Percentiles rank a stretch among this genome's conserved stretches.
These are phyloP conservation scores for Popillia japonica DNA, from an alignment of 1,140 invertebrate species.

Conservation along the genomic window DNA sequence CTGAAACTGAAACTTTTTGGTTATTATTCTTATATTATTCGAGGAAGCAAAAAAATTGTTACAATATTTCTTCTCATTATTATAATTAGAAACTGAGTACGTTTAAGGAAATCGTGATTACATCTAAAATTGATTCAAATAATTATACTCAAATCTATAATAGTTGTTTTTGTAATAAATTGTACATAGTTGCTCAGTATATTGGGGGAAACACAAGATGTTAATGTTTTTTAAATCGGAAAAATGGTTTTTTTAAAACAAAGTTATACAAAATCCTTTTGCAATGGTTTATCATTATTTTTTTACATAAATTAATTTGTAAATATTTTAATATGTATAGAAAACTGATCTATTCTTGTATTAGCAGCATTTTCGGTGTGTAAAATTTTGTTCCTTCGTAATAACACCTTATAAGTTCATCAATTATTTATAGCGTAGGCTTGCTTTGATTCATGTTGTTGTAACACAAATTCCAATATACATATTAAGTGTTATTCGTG, in stretches of 20 bases:
- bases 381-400: no score
- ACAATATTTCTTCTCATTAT: slow-evolving; percentile 4
- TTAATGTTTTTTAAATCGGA: not conserved
- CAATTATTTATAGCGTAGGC: not conserved
- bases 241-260: no score
- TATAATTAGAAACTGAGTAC: slow-evolving; percentile 17
- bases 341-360: not conserved
- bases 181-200: slow-evolving; percentile 32
- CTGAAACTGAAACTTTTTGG: no score
- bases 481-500: no score
- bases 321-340: slow-evolving; percentile 1
- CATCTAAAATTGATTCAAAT: not conserved
- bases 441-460: slow-evolving; percentile 1
- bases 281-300: not conserved
- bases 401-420: no score
- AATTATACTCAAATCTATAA: slow-evolving; percentile 14
- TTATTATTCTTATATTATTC: not conserved
- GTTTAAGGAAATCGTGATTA: not conserved
- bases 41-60: slow-evolving; percentile 1
- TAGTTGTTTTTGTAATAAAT: slow-evolving; percentile 1
- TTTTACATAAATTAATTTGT: not conserved
- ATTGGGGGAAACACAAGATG: not conserved
- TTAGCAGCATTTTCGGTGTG: not conserved
- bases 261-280: no score
- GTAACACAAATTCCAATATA: not conserved